A percentile compares a stretch with the other conserved stretches of the same genome.
Conservation (phyloP, 2,113 vertebrate genomes). For the Xyrauchen texanus region DNA sequence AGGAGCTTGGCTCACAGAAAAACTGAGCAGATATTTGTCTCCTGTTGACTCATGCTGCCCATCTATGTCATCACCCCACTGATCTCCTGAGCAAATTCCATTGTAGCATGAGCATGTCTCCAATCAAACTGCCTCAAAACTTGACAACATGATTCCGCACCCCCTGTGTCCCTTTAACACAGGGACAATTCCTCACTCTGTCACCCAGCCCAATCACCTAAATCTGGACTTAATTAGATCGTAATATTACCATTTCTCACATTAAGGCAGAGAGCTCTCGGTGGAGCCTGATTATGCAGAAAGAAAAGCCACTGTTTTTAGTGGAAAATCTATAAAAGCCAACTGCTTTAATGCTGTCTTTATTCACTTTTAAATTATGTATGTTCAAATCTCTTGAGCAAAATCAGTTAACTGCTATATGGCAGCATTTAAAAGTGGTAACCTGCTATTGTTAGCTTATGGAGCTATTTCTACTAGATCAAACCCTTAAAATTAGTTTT, state of each 20-base stretch:
- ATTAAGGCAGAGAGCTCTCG: constrained; percentile 49
- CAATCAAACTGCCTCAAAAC: constrained; percentile 47
- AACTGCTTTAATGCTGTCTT: neutral
- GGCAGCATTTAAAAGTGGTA: no score
- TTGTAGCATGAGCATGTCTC: constrained; percentile 47
- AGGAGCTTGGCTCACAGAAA: constrained; percentile 5
- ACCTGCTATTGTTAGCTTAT: no score
- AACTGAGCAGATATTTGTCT: constrained; percentile 21
- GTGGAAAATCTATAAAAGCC: neutral
- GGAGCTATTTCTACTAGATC: no score
- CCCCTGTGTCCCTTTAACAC: constrained; percentile 51
- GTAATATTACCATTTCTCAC: constrained; percentile 70
- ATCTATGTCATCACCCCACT: constrained; percentile 25
- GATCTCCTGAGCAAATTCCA: constrained; percentile 43
- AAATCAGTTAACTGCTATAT: no score
- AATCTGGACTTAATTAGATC: constrained; percentile 66
- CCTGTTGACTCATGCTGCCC: constrained; percentile 3
- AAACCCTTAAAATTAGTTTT: no score
- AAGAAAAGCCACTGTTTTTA: constrained; percentile 37
- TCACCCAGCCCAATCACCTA: constrained; percentile 60
- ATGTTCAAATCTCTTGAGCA: no score
- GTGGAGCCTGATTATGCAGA: constrained; percentile 52
- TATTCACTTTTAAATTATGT: neutral
- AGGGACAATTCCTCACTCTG: constrained; percentile 62
- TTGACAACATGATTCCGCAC: constrained; percentile 57